phyloP scores from a whole-genome alignment of 2,797 vertebrate species.

The Rhinella marina region DNA sequence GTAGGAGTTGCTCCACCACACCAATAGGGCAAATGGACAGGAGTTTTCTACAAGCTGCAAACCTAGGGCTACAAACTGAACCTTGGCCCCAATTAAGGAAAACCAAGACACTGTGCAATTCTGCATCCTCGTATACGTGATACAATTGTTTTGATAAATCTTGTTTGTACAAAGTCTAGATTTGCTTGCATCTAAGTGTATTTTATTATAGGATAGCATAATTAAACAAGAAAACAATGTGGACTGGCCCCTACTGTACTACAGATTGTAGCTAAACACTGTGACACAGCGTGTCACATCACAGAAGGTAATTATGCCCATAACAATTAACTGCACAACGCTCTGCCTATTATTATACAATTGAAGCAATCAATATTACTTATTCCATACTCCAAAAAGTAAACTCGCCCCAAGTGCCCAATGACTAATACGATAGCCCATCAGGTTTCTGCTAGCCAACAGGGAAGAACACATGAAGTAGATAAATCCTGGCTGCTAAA shows the following conservation, averaged over 20 bases:
- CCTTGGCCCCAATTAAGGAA: background rate
- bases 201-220: conserved; percentile 7
- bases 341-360: conserved; percentile 28
- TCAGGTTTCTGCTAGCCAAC: conserved; percentile 14
- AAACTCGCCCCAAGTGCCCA: background rate
- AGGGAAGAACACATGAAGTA: conserved; percentile 15
- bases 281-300: background rate
- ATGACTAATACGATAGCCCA: background rate
- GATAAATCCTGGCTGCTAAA: conserved; percentile 14
- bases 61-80: background rate
- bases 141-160: background rate
- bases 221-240: background rate
- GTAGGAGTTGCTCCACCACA: too few relatives aligned
- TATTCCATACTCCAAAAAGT: conserved; percentile 17
- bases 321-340: conserved; percentile 23
- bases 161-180: background rate
- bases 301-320: background rate
- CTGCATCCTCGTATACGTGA: background rate
- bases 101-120: background rate
- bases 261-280: background rate
- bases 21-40: too few relatives aligned
- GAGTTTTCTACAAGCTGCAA: background rate
- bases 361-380: conserved; percentile 40
- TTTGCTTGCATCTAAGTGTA: background rate
- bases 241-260: background rate